Conservation (phyloP, 35 echinoderm and acorn worm species). For the Patiria miniata region DNA sequence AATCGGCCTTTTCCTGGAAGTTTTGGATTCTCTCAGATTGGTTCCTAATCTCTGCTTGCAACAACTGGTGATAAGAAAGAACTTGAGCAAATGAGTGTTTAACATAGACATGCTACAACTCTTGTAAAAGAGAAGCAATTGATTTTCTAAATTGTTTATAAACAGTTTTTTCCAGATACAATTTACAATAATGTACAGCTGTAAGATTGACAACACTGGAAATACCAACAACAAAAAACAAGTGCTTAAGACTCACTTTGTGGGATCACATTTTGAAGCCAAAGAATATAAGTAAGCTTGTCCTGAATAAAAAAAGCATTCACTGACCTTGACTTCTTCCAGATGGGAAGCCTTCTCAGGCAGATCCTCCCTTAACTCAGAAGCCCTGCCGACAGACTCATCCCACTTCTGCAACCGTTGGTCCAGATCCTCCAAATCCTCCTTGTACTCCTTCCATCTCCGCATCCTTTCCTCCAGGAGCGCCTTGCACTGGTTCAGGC, state of each 20-base stretch:
- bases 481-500: constrained; percentile 42
- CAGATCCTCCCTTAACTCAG: constrained; percentile 41
- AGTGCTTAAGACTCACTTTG: too few relatives aligned
- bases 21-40: not conserved
- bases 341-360: constrained; percentile 48
- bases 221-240: too few relatives aligned
- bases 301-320: not conserved
- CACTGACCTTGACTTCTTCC: constrained; percentile 54
- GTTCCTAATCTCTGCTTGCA: not conserved
- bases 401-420: constrained; percentile 53
- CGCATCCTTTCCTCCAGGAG: constrained; percentile 24
- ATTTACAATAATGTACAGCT: too few relatives aligned
- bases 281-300: too few relatives aligned
- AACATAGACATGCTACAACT: not conserved
- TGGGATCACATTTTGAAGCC: too few relatives aligned
- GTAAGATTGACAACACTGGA: too few relatives aligned
- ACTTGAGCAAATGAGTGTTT: not conserved
- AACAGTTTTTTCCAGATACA: too few relatives aligned
- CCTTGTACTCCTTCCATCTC: constrained; percentile 61
- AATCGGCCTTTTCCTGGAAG: not conserved
- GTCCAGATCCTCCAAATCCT: not conserved
- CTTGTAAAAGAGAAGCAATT: too few relatives aligned
- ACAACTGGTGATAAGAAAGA: not conserved
- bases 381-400: constrained; percentile 34
- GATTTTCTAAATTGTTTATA: too few relatives aligned